Evolutionary conservation across 2,797 vertebrate species (phyloP), one percentile per base, ranked within the genome.

Genomic region (Arrhamphus sclerolepis): DNA sequence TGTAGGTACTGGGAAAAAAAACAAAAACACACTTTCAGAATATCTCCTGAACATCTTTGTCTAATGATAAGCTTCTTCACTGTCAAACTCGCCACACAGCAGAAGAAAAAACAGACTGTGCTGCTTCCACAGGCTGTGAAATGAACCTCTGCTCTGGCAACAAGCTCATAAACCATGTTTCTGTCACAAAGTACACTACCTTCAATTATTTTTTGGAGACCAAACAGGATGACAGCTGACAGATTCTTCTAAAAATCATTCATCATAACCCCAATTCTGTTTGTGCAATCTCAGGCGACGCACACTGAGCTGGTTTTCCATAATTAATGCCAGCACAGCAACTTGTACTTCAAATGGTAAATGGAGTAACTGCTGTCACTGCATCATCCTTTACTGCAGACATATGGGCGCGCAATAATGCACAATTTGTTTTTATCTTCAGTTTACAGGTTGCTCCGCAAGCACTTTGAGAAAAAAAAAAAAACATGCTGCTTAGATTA

Each of bases 261-360:
- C 73, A 72, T 84, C 75, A 70, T 19, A 60, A 72, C 48, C 55
- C 42, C 65, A 46, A 67, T 66, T 46, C 56, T 34, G 24, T 19
- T 65, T 11, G 28, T 61, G 66, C 64, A 66, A 67, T 68, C 69
- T 66, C 71, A 72, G 68, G 48, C 49, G 64, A 39, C 6, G 58
- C 18, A 24, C 17, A 10, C 64, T 56, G 65, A 65, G 67, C 79
- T 46, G n/a, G 70, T 84, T 84, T 72, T 72, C 79, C 78, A 80
- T 78, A 84, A 84, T 81, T 82, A 85, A 84, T 76, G 84, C 59
- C 77, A 66, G 67, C 29, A 9, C n/a, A 0, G 52, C 44, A 62
- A 70, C 73, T 73, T 54, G 48, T 49, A 34, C 60, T 24, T 62
- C 41, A 29, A n/a, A 56, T 34, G 72, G 70, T 61, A 75, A 78